Conservation (phyloP, 2,888 invertebrate genomes). For the Nymphalis c-album region DNA sequence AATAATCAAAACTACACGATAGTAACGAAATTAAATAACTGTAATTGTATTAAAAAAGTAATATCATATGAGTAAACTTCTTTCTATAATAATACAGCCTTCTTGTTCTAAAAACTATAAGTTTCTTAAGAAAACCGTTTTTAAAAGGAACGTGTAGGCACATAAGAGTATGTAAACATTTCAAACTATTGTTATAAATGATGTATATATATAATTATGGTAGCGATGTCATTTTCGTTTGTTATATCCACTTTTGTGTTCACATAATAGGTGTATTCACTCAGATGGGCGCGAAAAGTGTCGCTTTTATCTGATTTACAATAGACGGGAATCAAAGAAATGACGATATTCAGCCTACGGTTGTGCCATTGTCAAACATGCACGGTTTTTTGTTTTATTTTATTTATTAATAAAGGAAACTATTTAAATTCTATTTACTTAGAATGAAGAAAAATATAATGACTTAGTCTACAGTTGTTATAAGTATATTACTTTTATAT, state of each 20-base stretch:
- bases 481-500: too few species aligned
- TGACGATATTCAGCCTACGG: conserved; percentile 63
- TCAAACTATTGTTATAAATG: background rate
- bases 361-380: conserved; percentile 37
- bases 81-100: too few species aligned
- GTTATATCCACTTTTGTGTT: conserved; percentile 76
- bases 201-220: conserved; percentile 23
- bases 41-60: too few species aligned
- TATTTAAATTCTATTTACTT: background rate
- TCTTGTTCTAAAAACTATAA: too few species aligned
- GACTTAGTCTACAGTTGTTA: too few species aligned
- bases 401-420: conserved; percentile 18
- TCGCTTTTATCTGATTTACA: conserved; percentile 75
- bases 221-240: conserved; percentile 71
- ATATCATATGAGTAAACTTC: too few species aligned
- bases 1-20: too few species aligned
- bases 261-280: conserved; percentile 78
- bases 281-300: conserved; percentile 75
- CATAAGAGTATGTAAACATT: too few species aligned
- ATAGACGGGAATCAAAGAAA: conserved; percentile 78
- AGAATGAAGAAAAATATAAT: background rate
- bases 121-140: too few species aligned
- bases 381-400: conserved; percentile 23
- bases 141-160: too few species aligned
- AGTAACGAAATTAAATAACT: too few species aligned